A percentile compares a stretch with the other conserved stretches of the same genome.
These are phyloP conservation scores for Laspeyria flexula DNA, from an alignment of 2,888 invertebrate species.

Conservation along the genomic window DNA sequence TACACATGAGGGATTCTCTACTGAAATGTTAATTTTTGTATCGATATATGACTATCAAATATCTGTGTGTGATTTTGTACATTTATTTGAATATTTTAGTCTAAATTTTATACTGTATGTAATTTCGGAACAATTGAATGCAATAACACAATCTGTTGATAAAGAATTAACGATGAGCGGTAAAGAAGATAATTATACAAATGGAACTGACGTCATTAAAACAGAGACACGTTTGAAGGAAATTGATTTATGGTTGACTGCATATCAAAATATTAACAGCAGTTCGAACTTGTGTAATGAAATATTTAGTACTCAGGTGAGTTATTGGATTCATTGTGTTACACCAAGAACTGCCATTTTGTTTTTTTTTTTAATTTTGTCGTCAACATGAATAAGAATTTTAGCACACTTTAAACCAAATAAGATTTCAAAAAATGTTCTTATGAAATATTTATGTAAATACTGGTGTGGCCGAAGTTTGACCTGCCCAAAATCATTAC, in stretches of 20 bases:
- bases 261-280: constrained; percentile 44
- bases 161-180: constrained; percentile 7
- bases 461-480: too few relatives aligned
- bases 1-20: neutral
- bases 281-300: constrained; percentile 42
- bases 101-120: constrained; percentile 37
- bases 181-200: neutral
- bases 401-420: too few relatives aligned
- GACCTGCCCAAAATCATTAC: too few relatives aligned
- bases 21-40: neutral
- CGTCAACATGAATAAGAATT: too few relatives aligned
- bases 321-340: neutral
- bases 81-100: constrained; percentile 33
- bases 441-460: too few relatives aligned
- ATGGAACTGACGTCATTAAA: too few relatives aligned
- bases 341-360: too few relatives aligned
- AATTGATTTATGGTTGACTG: constrained; percentile 47
- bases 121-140: constrained; percentile 46
- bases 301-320: constrained; percentile 52
- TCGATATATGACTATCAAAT: constrained; percentile 11
- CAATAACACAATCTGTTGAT: constrained; percentile 38
- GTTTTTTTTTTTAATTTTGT: too few relatives aligned
- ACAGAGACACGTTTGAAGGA: constrained; percentile 4
- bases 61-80: constrained; percentile 30
- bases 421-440: too few relatives aligned